These are phyloP conservation scores for Erethizon dorsatum DNA, from an alignment of 2,797 vertebrate species.

Conservation along the genomic window DNA sequence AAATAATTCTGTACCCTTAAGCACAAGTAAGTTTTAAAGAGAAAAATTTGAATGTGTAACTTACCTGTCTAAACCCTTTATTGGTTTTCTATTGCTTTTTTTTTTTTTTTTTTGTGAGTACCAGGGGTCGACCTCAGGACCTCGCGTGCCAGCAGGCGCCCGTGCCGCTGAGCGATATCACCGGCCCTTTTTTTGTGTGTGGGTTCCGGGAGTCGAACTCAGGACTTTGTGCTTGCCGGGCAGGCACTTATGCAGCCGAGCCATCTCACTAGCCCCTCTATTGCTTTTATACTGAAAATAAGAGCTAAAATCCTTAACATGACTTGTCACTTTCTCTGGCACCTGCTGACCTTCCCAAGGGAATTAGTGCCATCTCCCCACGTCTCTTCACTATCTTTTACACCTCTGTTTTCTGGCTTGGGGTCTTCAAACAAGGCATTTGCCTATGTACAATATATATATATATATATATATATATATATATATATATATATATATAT, in stretches of 20 bases:
- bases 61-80: neutral
- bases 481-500: too few relatives aligned
- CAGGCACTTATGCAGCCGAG: too few relatives aligned
- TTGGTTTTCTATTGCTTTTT: neutral
- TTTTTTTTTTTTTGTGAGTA: too few relatives aligned
- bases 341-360: neutral
- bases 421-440: conserved; percentile 1
- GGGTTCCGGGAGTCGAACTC: too few relatives aligned
- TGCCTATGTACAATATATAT: too few relatives aligned
- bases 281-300: neutral
- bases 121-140: too few relatives aligned
- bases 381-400: neutral
- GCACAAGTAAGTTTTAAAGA: neutral
- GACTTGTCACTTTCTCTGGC: neutral
- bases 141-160: too few relatives aligned
- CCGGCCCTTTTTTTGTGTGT: too few relatives aligned
- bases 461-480: neutral
- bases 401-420: neutral
- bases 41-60: neutral
- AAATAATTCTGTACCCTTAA: neutral
- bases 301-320: neutral
- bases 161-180: too few relatives aligned
- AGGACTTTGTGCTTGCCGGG: too few relatives aligned
- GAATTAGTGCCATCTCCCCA: accelerated
- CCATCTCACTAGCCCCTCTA: too few relatives aligned